phyloP scores from a whole-genome alignment of 2,797 vertebrate genomes.

The Ptychadena robeensis region DNA sequence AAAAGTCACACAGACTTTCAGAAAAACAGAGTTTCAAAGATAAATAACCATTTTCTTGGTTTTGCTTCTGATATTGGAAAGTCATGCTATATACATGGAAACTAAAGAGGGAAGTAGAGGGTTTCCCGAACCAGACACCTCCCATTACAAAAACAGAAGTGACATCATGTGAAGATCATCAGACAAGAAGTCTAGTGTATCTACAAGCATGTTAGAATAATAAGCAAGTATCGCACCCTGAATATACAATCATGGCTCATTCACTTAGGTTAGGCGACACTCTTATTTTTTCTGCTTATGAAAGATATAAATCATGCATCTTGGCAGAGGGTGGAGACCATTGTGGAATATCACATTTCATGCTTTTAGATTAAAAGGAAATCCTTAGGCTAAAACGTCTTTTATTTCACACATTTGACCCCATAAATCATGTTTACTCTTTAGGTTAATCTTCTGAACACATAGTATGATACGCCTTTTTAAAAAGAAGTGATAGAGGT shows the following conservation, averaged over 20 bases:
- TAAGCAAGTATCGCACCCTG: neutral
- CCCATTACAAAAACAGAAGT: neutral
- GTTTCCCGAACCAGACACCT: neutral
- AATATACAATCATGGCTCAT: neutral
- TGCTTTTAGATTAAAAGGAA: neutral
- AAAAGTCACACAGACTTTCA: no score
- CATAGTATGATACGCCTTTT: constrained; percentile 29
- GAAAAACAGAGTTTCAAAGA: no score
- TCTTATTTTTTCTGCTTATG: neutral
- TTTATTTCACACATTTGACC: neutral
- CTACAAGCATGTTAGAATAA: neutral
- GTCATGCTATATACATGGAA: neutral
- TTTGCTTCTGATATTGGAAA: neutral
- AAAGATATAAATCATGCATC: neutral
- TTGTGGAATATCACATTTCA: neutral
- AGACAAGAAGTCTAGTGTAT: neutral
- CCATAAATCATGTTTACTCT: constrained; percentile 32
- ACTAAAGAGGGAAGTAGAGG: neutral
- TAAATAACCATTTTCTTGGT: neutral
- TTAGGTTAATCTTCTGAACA: constrained; percentile 18
- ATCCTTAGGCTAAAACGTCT: constrained; percentile 4
- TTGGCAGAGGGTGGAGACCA: neutral
- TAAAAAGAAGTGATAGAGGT: constrained; percentile 25
- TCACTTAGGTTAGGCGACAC: neutral
- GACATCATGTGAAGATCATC: neutral